Percentiles rank a stretch among this genome's conserved stretches.
Evolutionary conservation across 2,113 vertebrate species (phyloP).

Genomic region (Onychostruthus taczanowskii): DNA sequence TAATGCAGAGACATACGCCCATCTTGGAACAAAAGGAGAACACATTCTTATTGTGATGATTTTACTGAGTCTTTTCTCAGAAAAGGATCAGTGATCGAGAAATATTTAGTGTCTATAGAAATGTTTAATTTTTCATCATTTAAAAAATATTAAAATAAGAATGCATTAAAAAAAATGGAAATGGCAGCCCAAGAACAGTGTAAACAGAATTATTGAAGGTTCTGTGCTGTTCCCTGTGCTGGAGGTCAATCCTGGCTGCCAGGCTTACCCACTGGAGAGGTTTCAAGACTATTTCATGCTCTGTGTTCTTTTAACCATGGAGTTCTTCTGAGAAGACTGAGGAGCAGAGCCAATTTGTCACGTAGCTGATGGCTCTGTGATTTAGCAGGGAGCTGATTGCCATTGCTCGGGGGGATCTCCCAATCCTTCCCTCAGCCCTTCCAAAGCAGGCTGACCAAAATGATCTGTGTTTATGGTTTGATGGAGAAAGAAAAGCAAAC

Average conservation of each 20-base stretch:
- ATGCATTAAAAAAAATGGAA: not conserved
- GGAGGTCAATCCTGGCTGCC: not conserved
- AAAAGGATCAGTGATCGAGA: conserved; percentile 28
- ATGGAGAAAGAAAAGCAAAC: not conserved
- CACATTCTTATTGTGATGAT: conserved; percentile 15
- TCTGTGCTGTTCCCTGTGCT: not conserved
- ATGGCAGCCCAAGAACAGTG: not conserved
- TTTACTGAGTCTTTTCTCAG: conserved; percentile 24
- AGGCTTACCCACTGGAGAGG: not conserved
- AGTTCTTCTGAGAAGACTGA: not conserved
- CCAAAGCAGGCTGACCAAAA: not conserved
- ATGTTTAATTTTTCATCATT: not conserved
- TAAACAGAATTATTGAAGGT: not conserved
- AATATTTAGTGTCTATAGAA: conserved; percentile 26
- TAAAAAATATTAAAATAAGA: not conserved
- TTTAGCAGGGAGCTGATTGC: conserved; percentile 1
- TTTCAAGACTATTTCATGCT: conserved; percentile 12
- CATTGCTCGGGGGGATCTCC: not conserved
- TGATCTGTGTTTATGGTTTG: not conserved
- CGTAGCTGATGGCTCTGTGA: not conserved
- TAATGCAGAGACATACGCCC: conserved; percentile 64
- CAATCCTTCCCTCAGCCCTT: not conserved
- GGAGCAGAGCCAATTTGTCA: not conserved
- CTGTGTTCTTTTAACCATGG: conserved; percentile 17
- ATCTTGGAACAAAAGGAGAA: conserved; percentile 56